Conservation (phyloP, 2,888 invertebrate species). For the Athrips mouffetella region DNA sequence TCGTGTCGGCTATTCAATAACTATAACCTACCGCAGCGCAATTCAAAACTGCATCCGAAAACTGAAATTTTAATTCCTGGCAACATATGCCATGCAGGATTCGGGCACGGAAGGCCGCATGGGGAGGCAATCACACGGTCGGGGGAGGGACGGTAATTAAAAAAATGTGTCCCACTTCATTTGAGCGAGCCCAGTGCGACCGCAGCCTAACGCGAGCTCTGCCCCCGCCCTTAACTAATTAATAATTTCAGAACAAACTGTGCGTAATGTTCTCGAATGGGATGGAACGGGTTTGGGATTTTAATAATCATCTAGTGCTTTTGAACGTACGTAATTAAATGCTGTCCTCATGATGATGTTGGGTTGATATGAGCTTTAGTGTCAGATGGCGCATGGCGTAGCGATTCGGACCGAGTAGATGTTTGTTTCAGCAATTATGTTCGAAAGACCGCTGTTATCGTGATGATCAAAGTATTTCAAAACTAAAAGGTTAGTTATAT, state of each 20-base stretch:
- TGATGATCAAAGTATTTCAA: too few relatives aligned
- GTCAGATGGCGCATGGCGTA: constrained; percentile 7
- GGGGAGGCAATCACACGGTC: constrained; percentile 23
- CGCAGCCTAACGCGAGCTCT: constrained; percentile 32
- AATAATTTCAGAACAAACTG: constrained; percentile 48
- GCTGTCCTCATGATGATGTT: constrained; percentile 17
- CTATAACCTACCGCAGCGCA: constrained; percentile 29
- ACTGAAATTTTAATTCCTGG: constrained; percentile 68
- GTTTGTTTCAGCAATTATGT: too few relatives aligned
- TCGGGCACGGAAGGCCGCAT: constrained; percentile 27
- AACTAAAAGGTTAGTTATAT: too few relatives aligned
- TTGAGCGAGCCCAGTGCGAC: constrained; percentile 52
- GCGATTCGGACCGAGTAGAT: too few relatives aligned
- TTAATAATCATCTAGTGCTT: constrained; percentile 54
- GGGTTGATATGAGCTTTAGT: constrained; percentile 22
- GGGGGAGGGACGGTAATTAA: constrained; percentile 59
- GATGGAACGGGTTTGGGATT: constrained; percentile 53
- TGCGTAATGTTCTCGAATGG: constrained; percentile 22
- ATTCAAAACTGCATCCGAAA: constrained; percentile 62
- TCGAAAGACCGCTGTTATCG: too few relatives aligned
- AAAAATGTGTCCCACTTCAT: constrained; percentile 76
- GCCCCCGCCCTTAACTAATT: constrained; percentile 54
- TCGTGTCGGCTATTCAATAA: constrained; percentile 7
- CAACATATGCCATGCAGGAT: constrained; percentile 59
- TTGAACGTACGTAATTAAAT: constrained; percentile 25